phyloP scores from a whole-genome alignment of 2,888 invertebrate species.

The Coremacera marginata region DNA sequence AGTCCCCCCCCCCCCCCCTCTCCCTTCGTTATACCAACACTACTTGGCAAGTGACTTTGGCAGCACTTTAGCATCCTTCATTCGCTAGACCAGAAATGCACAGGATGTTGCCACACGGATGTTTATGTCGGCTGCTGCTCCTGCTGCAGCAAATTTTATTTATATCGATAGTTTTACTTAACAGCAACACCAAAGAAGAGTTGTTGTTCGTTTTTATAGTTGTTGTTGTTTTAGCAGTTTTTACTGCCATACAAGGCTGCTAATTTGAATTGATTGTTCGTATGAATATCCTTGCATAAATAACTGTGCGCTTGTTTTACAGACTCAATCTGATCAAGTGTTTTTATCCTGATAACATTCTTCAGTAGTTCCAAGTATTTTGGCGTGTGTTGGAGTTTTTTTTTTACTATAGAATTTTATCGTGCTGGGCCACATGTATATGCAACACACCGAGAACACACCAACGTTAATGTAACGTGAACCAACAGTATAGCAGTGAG shows the following conservation, averaged over 20 bases:
- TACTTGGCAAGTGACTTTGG: background rate
- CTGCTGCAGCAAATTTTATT: slow-evolving; percentile 25
- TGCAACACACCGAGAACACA: too few relatives aligned
- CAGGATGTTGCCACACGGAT: slow-evolving; percentile 24
- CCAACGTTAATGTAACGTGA: too few relatives aligned
- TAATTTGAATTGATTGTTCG: slow-evolving; percentile 34
- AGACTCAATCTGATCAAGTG: too few relatives aligned
- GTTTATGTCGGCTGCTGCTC: slow-evolving; percentile 13
- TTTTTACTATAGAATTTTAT: slow-evolving; percentile 9
- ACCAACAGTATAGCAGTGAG: too few relatives aligned
- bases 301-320: background rate
- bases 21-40: background rate
- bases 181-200: background rate
- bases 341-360: too few relatives aligned
- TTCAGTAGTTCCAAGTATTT: background rate
- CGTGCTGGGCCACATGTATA: background rate
- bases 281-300: slow-evolving; percentile 1
- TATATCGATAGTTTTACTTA: slow-evolving; percentile 24
- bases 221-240: slow-evolving; percentile 1
- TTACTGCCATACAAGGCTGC: slow-evolving; percentile 15
- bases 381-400: background rate
- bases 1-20: background rate
- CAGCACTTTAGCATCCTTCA: background rate
- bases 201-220: background rate
- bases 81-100: background rate